These are phyloP conservation scores for Trachelus stipa DNA, from an alignment of 2,888 invertebrate species.

Conservation along the genomic window DNA sequence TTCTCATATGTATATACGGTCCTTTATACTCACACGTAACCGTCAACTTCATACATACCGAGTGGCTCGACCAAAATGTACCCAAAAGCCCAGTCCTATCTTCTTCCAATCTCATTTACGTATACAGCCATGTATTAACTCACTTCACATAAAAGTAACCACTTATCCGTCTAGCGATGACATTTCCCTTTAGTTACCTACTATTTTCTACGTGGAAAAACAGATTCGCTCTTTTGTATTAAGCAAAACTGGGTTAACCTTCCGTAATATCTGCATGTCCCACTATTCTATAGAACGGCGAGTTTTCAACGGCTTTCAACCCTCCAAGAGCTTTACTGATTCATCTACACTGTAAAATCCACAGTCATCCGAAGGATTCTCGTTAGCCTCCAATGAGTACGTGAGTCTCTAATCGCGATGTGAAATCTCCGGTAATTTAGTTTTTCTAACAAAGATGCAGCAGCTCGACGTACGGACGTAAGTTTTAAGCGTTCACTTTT, in stretches of 20 bases:
- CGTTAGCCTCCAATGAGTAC: background rate
- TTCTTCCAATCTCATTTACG: slow-evolving; percentile 48
- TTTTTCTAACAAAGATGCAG: background rate
- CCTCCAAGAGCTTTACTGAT: background rate
- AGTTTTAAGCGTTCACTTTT: background rate
- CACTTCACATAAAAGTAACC: background rate
- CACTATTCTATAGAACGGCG: background rate
- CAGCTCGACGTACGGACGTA: background rate
- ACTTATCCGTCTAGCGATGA: background rate
- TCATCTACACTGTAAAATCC: background rate
- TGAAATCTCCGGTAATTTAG: background rate
- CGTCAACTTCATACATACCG: background rate
- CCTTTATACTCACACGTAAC: background rate
- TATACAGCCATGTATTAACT: background rate
- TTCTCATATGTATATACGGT: background rate
- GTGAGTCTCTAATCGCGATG: background rate
- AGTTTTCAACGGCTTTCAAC: background rate
- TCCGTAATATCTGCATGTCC: background rate
- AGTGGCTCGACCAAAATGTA: slow-evolving; percentile 9
- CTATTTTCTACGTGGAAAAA: background rate
- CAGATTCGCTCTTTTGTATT: background rate
- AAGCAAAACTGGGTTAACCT: background rate
- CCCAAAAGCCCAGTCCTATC: background rate
- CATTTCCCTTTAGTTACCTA: background rate
- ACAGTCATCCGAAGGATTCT: background rate